These are phyloP conservation scores for Gymnarchus niloticus DNA, from an alignment of 2,113 vertebrate species.

Conservation along the genomic window DNA sequence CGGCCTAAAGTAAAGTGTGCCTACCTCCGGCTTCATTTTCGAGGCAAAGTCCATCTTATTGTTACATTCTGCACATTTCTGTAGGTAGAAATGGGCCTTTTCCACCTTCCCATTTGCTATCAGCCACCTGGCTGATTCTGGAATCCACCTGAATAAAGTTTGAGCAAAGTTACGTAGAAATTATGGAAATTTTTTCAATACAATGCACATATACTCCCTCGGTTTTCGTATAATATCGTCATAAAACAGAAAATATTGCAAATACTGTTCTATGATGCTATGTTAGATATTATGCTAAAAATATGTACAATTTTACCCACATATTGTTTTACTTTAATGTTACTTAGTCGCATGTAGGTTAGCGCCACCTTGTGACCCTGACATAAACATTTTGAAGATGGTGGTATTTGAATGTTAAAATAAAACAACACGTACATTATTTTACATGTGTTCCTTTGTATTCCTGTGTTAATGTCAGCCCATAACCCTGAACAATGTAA, in stretches of 20 bases:
- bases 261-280: neutral
- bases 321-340: too few relatives aligned
- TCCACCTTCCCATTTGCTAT: slow-evolving; percentile 66
- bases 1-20: neutral
- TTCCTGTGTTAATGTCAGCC: neutral
- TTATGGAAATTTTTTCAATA: neutral
- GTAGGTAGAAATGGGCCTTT: slow-evolving; percentile 67
- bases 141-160: slow-evolving; percentile 71
- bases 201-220: neutral
- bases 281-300: neutral
- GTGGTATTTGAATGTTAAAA: too few relatives aligned
- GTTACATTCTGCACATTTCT: slow-evolving; percentile 72
- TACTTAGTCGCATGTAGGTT: too few relatives aligned
- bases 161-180: neutral
- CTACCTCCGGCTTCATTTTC: slow-evolving; percentile 62
- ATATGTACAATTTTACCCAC: too few relatives aligned
- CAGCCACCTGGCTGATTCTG: slow-evolving; percentile 86
- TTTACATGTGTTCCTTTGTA: neutral
- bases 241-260: neutral
- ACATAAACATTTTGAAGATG: too few relatives aligned
- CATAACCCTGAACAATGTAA: neutral
- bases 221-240: neutral
- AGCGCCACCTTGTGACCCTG: too few relatives aligned
- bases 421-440: neutral
- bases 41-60: slow-evolving; percentile 47